Evolutionary conservation across 2,797 vertebrate species (phyloP).

Genomic region (Xenopus petersii): DNA sequence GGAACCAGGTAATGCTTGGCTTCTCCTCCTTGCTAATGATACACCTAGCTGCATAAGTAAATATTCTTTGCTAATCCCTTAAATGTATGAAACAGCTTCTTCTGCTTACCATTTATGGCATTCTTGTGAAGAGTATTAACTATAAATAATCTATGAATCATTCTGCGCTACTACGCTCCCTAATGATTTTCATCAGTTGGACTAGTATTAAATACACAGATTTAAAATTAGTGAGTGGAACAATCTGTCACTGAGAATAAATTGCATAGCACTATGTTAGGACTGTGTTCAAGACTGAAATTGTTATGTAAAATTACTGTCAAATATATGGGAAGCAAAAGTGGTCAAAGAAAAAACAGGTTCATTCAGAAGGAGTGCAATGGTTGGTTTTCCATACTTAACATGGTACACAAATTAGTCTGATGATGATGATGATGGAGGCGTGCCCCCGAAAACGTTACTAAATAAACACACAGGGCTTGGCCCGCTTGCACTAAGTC

Average conservation of each 20-base stretch:
- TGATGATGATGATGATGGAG: no score
- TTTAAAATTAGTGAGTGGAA: not conserved
- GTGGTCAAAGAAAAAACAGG: no score
- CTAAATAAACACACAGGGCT: no score
- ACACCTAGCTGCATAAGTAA: no score
- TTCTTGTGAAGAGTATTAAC: not conserved
- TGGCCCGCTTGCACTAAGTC: no score
- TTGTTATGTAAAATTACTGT: no score
- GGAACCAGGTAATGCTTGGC: constrained; percentile 76
- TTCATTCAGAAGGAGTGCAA: no score
- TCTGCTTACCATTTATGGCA: not conserved
- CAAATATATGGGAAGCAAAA: no score
- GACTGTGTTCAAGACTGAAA: not conserved
- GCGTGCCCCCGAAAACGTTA: no score
- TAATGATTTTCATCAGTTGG: constrained; percentile 4
- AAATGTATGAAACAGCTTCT: not conserved
- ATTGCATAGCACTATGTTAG: not conserved
- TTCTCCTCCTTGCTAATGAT: not conserved
- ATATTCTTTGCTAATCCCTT: not conserved
- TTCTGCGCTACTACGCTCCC: not conserved
- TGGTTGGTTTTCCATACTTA: no score
- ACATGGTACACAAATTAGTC: no score
- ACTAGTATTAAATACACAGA: not conserved
- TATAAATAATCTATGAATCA: constrained; percentile 17
- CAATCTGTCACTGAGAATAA: constrained; percentile 19